Evolutionary conservation across 2,888 invertebrate genomes (phyloP), one percentile per base, ranked within the genome.

Genomic region (Steinernema hermaphroditum): DNA sequence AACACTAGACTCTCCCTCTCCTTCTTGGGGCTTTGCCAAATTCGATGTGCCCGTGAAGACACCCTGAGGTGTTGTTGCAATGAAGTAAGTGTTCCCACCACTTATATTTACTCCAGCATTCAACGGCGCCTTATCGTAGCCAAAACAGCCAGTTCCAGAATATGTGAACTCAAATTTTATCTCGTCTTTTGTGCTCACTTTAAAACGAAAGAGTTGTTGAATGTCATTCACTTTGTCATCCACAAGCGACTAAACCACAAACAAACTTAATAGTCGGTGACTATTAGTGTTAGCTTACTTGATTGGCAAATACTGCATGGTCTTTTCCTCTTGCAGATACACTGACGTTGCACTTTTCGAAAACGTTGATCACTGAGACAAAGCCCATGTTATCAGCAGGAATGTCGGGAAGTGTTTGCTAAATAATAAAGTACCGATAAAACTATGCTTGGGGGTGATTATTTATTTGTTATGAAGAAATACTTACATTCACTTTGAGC

Each of bases 311-410:
- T 8, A 62, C 2, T 16, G 12, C 12, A 16, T 62, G 2, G 12
- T 4, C 27, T 1, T 1, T 14, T 34, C 34, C 62, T 9, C n/a
- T 16, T 8, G 37, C n/a, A 1, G 69, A 69, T 14, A 68, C 68
- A 69, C 27, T 69, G 1, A 72, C 19, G 22, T 24, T 29, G 49
- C 73, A 73, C 2, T 57, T 8, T 22, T 19, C 16, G 49, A 76
- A 74, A 1, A 71, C 72, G 71, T 80, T 80, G 34, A 80, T 72
- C 9, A 80, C 73, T 0, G 77, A 72, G 24, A 80, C 46, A 69
- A 76, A 77, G 8, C 78, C 76, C 29, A 71, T 72, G 24, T 74
- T 73, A 16, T 37, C 24, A n/a, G 62, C 44, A 1, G 78, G 78
- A 24, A 80, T 22, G 41, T 71, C 71, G 16, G 80, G 76, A 19